Percentiles rank a stretch among this genome's conserved stretches.
Conservation (phyloP, 2,113 vertebrate genomes). For the Prochilodus magdalenae region DNA sequence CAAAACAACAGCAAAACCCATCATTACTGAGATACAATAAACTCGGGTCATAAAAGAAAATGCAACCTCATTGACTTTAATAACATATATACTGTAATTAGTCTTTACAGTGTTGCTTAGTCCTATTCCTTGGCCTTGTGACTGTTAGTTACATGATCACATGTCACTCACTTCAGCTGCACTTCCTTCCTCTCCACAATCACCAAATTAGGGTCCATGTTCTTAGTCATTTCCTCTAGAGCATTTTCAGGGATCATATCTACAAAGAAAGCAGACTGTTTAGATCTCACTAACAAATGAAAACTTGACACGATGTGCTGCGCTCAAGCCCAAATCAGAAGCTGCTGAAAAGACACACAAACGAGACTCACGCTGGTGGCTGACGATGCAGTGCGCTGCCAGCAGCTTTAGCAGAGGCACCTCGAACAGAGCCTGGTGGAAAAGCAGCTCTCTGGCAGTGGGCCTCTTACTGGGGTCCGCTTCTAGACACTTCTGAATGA, state of each 20-base stretch:
- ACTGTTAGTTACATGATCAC: neutral
- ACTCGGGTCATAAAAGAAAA: too few relatives aligned
- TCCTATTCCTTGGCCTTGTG: neutral
- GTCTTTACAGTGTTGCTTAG: conserved; percentile 3
- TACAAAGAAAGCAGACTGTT: conserved; percentile 53
- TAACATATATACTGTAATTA: neutral
- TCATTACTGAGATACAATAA: neutral
- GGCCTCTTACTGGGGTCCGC: conserved; percentile 88
- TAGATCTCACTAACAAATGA: neutral
- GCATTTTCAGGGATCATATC: conserved; percentile 99
- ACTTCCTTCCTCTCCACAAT: conserved; percentile 90
- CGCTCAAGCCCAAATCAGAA: neutral
- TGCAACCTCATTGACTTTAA: too few relatives aligned
- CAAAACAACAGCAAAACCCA: neutral
- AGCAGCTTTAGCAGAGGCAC: conserved; percentile 94
- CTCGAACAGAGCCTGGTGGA: conserved; percentile 95
- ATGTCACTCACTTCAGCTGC: conserved; percentile 90
- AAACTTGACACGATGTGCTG: neutral
- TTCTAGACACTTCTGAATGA: conserved; percentile 98
- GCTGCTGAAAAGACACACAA: too few relatives aligned
- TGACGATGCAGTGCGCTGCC: conserved; percentile 95
- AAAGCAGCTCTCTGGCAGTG: conserved; percentile 93
- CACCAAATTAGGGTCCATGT: conserved; percentile 93
- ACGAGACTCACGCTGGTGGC: conserved; percentile 92
- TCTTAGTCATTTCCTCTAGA: conserved; percentile 98